Base-by-base conservation (phyloP, 2,888 invertebrate genomes). In the Amphipyra berbera region DNA sequence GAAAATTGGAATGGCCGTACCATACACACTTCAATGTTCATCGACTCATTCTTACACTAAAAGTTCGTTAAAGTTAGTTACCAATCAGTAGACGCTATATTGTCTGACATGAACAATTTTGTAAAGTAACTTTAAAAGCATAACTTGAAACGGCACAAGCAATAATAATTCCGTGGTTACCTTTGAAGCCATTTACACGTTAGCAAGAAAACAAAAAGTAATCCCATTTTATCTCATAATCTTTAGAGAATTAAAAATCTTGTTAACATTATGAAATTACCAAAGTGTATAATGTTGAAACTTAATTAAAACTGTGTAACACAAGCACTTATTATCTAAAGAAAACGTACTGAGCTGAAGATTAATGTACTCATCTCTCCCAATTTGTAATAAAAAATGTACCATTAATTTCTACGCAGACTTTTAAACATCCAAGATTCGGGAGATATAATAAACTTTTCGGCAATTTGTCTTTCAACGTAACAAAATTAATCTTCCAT, bases 391-490 rank as follows among this genome's bases (percentile, higher is more conserved):
- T 37, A 27, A 59, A 56, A 65, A 59, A 58, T 21, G 0, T 33
- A 12, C 45, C 44, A 57, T 58, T 52, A 46, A 67, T 62, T 55
- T 64, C 54, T 15, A 44, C 15, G 7, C 38, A 40, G n/a, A 58
- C 57, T 69, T 46, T 38, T 45, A 54, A 49, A 44, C n/a, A n/a
- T n/a, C 6, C 13, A 64, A 58, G 42, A 63, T 78, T 63, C 27
- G 1, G 30, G 58, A 35, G 21, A 73, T 59, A 53, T 55, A 13
- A n/a, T 44, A 56, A 76, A 67, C 50, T 74, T 74, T 48, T 49
- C 50, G 30, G 50, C 67, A 74, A 78, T 78, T 78, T 61, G 57
- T 67, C 57, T 64, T 66, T 53, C 45, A 62, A 45, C 49, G 53
- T 75, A 52, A 64, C 21, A 33, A 67, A 78, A 74, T 70, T 74